These are phyloP conservation scores for Epinotia ramella DNA, from an alignment of 2,888 invertebrate genomes.

Conservation along the genomic window DNA sequence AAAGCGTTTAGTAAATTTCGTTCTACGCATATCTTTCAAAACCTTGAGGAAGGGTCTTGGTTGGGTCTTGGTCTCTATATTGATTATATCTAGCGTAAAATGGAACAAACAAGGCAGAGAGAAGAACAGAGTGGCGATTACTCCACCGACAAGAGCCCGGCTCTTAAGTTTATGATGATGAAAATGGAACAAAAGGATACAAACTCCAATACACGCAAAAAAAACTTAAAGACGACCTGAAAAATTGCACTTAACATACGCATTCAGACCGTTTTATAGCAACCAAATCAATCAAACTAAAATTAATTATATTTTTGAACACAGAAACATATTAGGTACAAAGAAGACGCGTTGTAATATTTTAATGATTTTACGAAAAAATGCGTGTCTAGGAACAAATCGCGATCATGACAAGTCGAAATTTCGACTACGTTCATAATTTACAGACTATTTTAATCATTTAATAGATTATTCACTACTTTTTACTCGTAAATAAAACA, in stretches of 20 bases:
- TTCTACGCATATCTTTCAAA: conserved; percentile 8
- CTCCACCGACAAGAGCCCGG: no score
- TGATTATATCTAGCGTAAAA: conserved; percentile 11
- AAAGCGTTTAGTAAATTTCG: conserved; percentile 33
- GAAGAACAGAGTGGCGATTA: no score
- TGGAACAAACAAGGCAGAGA: no score
- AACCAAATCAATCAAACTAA: not conserved
- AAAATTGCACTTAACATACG: no score
- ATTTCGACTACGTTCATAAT: conserved; percentile 55
- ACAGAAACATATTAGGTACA: not conserved
- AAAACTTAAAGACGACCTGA: no score
- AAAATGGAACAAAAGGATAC: not conserved
- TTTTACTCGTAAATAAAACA: no score
- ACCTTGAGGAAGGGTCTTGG: no score
- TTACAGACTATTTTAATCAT: not conserved
- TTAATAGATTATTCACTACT: not conserved
- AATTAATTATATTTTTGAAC: not conserved
- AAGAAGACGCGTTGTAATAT: not conserved
- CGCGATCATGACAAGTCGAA: conserved; percentile 52
- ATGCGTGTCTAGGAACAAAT: conserved; percentile 47
- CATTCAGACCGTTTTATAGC: not conserved
- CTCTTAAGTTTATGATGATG: no score
- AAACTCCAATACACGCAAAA: conserved; percentile 20
- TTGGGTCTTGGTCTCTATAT: not conserved
- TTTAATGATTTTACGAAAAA: not conserved